These are phyloP conservation scores for Globia sparganii DNA, from an alignment of 2,888 invertebrate species.

Conservation along the genomic window DNA sequence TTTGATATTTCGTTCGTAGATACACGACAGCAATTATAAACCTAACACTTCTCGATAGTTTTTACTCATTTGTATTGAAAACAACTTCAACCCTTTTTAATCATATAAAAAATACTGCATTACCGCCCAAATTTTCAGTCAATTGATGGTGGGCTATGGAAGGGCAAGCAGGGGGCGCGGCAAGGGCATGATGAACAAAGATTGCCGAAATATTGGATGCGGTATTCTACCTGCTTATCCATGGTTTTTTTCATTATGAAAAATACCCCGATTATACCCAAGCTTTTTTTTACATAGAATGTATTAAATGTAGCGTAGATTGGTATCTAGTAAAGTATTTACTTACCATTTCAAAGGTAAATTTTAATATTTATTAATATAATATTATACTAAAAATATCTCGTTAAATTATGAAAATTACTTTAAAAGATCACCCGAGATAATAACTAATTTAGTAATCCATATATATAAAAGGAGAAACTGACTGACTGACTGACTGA, in stretches of 20 bases:
- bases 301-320: neutral
- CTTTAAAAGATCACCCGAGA: neutral
- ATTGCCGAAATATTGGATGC: neutral
- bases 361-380: neutral
- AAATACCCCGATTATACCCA: neutral
- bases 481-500: too few species aligned
- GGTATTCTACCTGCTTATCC: neutral
- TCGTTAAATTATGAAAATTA: neutral
- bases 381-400: neutral
- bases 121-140: neutral
- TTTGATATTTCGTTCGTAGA: too few species aligned
- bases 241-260: neutral
- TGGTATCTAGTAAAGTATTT: neutral
- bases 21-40: neutral
- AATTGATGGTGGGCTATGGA: neutral
- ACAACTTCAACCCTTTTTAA: neutral
- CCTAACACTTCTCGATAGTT: neutral
- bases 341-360: neutral
- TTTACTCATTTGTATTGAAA: too few species aligned
- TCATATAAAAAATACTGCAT: neutral
- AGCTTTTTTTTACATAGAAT: neutral
- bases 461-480: too few species aligned
- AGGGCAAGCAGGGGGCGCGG: neutral
- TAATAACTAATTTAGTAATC: too few species aligned
- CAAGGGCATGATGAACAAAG: neutral